Conservation (phyloP, 2,888 invertebrate genomes). For the Protula sp. region DNA sequence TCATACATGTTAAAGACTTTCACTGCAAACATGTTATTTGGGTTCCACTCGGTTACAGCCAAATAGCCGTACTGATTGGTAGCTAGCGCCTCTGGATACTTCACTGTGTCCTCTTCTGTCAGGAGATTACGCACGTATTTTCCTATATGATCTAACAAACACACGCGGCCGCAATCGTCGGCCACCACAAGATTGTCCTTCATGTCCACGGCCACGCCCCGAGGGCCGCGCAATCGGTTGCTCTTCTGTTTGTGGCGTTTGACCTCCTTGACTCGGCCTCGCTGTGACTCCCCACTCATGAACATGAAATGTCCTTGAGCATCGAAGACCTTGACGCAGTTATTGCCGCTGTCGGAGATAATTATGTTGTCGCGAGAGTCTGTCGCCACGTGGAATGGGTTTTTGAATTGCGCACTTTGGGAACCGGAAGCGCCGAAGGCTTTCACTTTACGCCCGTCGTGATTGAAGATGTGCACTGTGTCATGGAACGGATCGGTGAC, state of each 20-base stretch:
- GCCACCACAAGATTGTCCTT: conserved; percentile 98
- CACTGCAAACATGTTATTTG: conserved; percentile 20
- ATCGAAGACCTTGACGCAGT: conserved; percentile 72
- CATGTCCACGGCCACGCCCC: conserved; percentile 96
- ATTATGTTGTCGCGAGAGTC: conserved; percentile 87
- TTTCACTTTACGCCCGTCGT: conserved; percentile 83
- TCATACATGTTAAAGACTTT: conserved; percentile 20
- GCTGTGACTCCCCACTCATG: background rate
- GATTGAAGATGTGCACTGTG: conserved; percentile 84
- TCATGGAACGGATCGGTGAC: conserved; percentile 94
- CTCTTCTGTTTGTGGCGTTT: background rate
- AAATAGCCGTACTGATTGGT: conserved; percentile 8
- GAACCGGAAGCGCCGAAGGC: conserved; percentile 88
- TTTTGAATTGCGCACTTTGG: conserved; percentile 88
- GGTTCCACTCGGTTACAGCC: conserved; percentile 22
- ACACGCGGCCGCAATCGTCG: conserved; percentile 57
- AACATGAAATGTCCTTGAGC: background rate
- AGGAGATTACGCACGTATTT: conserved; percentile 13
- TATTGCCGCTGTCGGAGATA: conserved; percentile 96
- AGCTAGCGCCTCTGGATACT: conserved; percentile 20
- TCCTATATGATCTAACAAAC: conserved; percentile 17
- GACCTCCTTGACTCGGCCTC: background rate
- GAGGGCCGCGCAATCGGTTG: conserved; percentile 81
- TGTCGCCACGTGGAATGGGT: conserved; percentile 96
- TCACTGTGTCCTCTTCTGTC: conserved; percentile 23